Percentiles rank a stretch among this genome's conserved stretches.
Conservation (phyloP, 2,888 invertebrate species). For the Taphrorychus bicolor region DNA sequence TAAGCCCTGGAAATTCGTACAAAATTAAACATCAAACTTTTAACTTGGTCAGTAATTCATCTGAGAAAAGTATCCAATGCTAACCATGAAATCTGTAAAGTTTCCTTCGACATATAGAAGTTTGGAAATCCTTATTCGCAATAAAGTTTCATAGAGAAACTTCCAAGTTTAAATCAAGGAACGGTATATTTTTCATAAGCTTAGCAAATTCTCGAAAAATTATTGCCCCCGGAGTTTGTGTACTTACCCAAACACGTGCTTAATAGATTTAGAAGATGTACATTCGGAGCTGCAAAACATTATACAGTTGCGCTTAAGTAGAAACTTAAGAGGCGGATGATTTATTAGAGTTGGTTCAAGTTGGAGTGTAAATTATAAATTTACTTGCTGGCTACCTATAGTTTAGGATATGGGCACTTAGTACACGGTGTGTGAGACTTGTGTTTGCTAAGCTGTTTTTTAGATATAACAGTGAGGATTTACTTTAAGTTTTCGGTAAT, state of each 20-base stretch:
- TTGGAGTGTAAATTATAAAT: background rate
- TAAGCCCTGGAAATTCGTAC: background rate
- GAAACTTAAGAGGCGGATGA: background rate
- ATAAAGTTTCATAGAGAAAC: constrained; percentile 1
- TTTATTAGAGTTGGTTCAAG: background rate
- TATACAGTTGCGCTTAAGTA: background rate
- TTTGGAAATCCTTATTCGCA: background rate
- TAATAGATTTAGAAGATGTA: background rate
- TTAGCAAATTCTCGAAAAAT: background rate
- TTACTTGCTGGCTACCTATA: background rate
- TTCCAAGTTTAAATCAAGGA: background rate
- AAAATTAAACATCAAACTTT: background rate
- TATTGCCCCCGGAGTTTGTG: background rate
- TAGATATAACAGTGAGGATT: no score
- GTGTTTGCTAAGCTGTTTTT: no score
- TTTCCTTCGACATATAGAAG: background rate
- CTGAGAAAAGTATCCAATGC: background rate
- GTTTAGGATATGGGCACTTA: no score
- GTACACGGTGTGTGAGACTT: no score
- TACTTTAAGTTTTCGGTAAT: no score
- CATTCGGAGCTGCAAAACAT: background rate
- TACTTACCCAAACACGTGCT: background rate
- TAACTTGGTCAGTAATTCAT: background rate
- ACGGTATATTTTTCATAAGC: background rate
- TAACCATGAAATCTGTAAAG: background rate